Percentiles rank a stretch among this genome's conserved stretches.
phyloP scores from a whole-genome alignment of 2,113 vertebrate species.

The Scopus umbretta region DNA sequence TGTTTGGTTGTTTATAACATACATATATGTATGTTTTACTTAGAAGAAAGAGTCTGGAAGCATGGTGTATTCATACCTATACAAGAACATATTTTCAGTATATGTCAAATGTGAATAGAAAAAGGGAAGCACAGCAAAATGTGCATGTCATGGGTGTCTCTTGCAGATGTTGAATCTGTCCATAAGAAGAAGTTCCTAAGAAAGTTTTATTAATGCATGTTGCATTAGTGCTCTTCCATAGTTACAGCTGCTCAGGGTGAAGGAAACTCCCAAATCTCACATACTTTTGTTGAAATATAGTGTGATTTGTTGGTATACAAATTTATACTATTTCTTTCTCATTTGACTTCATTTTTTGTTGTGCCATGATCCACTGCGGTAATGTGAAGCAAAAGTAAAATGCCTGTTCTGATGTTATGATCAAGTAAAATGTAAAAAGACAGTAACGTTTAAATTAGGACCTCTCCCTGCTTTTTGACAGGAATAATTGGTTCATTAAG shows the following conservation, averaged over 20 bases:
- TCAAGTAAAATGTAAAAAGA: background rate
- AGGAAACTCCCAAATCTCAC: background rate
- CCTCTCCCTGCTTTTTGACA: background rate
- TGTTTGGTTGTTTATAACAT: background rate
- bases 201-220: background rate
- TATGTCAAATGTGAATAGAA: background rate
- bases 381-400: background rate
- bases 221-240: background rate
- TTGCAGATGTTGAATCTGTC: background rate
- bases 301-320: background rate
- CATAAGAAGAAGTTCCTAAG: background rate
- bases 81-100: background rate
- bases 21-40: background rate
- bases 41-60: background rate
- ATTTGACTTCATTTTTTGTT: background rate
- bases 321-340: background rate
- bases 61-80: background rate
- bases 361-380: background rate
- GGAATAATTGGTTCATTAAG: background rate
- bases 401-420: background rate
- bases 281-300: background rate
- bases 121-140: background rate
- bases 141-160: background rate
- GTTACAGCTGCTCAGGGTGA: background rate
- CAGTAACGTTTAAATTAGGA: background rate